Evolutionary conservation across 1,140 invertebrate genomes (phyloP).

Genomic region (Drosophila trapezifrons): DNA sequence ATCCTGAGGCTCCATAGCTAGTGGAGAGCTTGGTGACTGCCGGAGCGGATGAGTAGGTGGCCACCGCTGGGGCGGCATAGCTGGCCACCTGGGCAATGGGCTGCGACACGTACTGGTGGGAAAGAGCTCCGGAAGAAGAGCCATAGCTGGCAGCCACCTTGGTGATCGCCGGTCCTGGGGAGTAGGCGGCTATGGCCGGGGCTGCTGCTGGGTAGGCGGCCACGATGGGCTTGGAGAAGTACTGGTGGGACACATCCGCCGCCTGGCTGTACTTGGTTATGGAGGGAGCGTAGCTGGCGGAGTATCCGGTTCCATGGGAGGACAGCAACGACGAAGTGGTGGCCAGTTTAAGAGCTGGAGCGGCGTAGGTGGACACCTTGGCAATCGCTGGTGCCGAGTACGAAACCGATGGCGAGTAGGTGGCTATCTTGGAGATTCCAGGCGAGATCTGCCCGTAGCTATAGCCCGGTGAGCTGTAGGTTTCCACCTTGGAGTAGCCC

Average conservation of each 20-base stretch:
- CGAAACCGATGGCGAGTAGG: conserved; percentile 62
- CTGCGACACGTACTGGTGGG: conserved; percentile 72
- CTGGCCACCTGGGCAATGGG: conserved; percentile 60
- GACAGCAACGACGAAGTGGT: conserved; percentile 54
- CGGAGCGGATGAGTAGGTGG: conserved; percentile 52
- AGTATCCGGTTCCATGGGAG: conserved; percentile 57
- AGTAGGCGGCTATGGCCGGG: conserved; percentile 39
- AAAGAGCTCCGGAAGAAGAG: conserved; percentile 53
- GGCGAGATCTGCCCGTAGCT: conserved; percentile 47
- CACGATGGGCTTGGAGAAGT: conserved; percentile 65
- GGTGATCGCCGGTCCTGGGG: conserved; percentile 33
- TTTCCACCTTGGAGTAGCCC: conserved; percentile 71
- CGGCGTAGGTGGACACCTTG: conserved; percentile 56
- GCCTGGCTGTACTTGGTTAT: conserved; percentile 66
- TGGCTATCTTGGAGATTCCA: conserved; percentile 55
- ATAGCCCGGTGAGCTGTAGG: conserved; percentile 66
- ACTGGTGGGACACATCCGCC: conserved; percentile 61
- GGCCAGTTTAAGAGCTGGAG: conserved; percentile 51
- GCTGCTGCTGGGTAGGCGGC: conserved; percentile 55
- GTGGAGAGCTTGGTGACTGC: conserved; percentile 47
- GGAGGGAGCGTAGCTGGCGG: conserved; percentile 61
- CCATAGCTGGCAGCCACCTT: conserved; percentile 50
- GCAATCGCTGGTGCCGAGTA: conserved; percentile 50
- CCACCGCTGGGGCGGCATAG: conserved; percentile 60
- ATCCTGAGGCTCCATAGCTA: conserved; percentile 37